Percentiles rank a stretch among this genome's conserved stretches.
Evolutionary conservation across 2,113 vertebrate genomes (phyloP).

Genomic region (Gambusia affinis): DNA sequence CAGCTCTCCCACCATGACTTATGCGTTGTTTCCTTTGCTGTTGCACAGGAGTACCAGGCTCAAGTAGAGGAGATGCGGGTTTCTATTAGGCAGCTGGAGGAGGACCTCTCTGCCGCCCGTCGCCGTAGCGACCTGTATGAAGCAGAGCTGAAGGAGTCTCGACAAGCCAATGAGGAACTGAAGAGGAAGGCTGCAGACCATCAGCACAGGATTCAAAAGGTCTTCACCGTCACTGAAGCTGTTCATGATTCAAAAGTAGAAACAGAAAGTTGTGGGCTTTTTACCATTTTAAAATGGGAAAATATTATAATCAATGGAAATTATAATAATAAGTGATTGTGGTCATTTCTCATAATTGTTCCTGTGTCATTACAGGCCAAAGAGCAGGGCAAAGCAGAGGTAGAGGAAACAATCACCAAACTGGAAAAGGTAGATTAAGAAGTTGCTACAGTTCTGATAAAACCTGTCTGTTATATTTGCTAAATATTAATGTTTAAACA

Average conservation of each 20-base stretch:
- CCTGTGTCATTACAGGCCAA: conserved; percentile 84
- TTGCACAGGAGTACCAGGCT: conserved; percentile 92
- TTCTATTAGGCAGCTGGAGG: conserved; percentile 95
- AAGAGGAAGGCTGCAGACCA: conserved; percentile 94
- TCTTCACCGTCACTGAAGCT: conserved; percentile 51
- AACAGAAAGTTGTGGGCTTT: not conserved
- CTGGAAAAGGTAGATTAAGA: conserved; percentile 88
- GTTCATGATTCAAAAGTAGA: not conserved
- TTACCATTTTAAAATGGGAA: not conserved
- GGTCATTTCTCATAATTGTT: not conserved
- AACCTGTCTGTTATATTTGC: not conserved
- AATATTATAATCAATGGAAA: not conserved
- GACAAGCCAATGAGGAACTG: conserved; percentile 91
- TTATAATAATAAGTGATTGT: not conserved
- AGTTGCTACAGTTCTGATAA: not conserved
- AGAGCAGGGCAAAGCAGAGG: conserved; percentile 94
- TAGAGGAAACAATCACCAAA: conserved; percentile 88
- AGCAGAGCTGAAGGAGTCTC: conserved; percentile 92
- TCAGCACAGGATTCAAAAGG: conserved; percentile 95
- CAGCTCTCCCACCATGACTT: not conserved
- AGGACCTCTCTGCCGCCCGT: conserved; percentile 95
- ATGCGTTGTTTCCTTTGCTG: conserved; percentile 1
- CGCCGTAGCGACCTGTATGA: conserved; percentile 97
- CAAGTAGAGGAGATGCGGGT: conserved; percentile 97
- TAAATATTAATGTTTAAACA: not conserved